These are phyloP conservation scores for Cyrtorhinus lividipennis DNA, from an alignment of 1,140 invertebrate species.

Conservation along the genomic window DNA sequence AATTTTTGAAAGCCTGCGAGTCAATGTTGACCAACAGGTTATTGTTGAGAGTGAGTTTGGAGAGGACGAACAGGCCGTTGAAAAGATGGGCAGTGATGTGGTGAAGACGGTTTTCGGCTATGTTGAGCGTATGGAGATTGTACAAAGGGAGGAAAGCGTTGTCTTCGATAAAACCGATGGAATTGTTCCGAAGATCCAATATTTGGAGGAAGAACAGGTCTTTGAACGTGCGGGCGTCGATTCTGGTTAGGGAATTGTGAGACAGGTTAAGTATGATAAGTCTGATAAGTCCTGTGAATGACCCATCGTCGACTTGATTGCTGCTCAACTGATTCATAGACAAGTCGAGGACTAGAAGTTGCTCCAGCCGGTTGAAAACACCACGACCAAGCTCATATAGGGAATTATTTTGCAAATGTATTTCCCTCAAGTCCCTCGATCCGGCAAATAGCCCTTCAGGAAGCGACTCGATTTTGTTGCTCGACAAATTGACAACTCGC, in stretches of 20 bases:
- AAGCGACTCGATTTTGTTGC: slow-evolving; percentile 59
- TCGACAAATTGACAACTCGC: slow-evolving; percentile 65
- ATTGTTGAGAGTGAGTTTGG: slow-evolving; percentile 67
- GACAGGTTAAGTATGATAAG: slow-evolving; percentile 73
- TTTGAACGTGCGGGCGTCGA: slow-evolving; percentile 72
- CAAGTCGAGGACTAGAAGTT: slow-evolving; percentile 70
- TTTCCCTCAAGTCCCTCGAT: slow-evolving; percentile 60
- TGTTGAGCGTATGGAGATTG: slow-evolving; percentile 69
- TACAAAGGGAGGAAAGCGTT: slow-evolving; percentile 73
- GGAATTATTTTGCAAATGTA: slow-evolving; percentile 67
- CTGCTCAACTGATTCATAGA: slow-evolving; percentile 72
- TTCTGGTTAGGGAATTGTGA: slow-evolving; percentile 62
- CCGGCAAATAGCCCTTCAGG: slow-evolving; percentile 64
- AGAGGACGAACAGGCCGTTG: slow-evolving; percentile 69
- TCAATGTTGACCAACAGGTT: slow-evolving; percentile 69
- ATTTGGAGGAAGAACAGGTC: slow-evolving; percentile 76
- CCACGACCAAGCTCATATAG: slow-evolving; percentile 60
- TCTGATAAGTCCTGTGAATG: slow-evolving; percentile 67
- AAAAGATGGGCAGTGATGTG: slow-evolving; percentile 65
- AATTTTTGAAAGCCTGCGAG: slow-evolving; percentile 73
- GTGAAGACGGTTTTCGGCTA: slow-evolving; percentile 70
- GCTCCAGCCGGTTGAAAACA: slow-evolving; percentile 67
- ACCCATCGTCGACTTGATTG: slow-evolving; percentile 63
- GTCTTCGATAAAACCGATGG: slow-evolving; percentile 69
- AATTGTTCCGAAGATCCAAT: slow-evolving; percentile 72